Evolutionary conservation across 1,140 invertebrate genomes (phyloP), one percentile per base, ranked within the genome.

Genomic region (Maniola jurtina): DNA sequence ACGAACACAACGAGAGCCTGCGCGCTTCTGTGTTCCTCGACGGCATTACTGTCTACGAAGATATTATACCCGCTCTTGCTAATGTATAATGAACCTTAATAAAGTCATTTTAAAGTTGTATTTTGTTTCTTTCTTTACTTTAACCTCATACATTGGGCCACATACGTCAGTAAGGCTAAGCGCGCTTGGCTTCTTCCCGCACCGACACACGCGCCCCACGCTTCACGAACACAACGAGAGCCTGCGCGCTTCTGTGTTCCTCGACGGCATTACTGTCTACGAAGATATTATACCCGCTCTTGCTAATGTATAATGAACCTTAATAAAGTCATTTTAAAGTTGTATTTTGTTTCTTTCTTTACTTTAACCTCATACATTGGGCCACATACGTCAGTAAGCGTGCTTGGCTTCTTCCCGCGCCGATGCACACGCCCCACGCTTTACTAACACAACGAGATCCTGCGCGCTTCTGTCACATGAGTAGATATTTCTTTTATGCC

Each of bases 341-440:
- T 68, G 5, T 38, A 6, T 47, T 47, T 11, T 47, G 42, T 47
- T 4, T n/a, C n/a, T n/a, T n/a, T n/a, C n/a, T n/a, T n/a, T n/a
- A n/a, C n/a, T n/a, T n/a, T n/a, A n/a, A n/a, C n/a, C n/a, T n/a
- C n/a, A n/a, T n/a, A n/a, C n/a, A n/a, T 82, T 80, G 14, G 76
- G 82, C 0, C 89, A 68, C 68, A 38, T 88, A 9, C 80, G 87
- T 9, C 73, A 91, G 81, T 95, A 40, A 94, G 94, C 4, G 95
- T 95, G 0, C 82, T 97, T 48, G 95, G 96, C 35, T 96, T 97
- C 82, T 95, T 95, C 1, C 96, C 96, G 1, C 95, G 97, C 89
- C 95, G 94, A 61, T 92, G 94, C 73, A 96, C 95, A 0, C 93
- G 93, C 0, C 92, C 95, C 0, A 84, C 95, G 0, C 84, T 96